Evolutionary conservation across 2,797 vertebrate genomes (phyloP).

Genomic region (Anas flavirostris): DNA sequence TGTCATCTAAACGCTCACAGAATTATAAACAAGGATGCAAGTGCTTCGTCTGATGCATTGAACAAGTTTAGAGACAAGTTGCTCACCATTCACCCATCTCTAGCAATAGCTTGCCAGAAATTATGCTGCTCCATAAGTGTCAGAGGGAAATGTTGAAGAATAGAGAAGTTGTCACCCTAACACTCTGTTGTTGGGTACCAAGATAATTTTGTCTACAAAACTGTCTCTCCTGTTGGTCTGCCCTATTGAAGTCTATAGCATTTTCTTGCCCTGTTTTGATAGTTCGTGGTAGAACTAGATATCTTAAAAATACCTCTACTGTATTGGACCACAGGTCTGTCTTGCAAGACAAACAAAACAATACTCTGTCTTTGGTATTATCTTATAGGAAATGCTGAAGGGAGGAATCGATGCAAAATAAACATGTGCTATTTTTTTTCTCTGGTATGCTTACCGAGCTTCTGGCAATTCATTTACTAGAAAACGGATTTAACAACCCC

Average conservation of each 20-base stretch:
- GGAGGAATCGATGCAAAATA: neutral
- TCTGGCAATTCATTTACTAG: neutral
- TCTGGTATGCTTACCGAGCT: neutral
- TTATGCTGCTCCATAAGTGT: neutral
- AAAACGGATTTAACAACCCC: neutral
- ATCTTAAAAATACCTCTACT: neutral
- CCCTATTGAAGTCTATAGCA: neutral
- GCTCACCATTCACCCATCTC: neutral
- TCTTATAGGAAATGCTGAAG: neutral
- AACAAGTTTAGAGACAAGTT: neutral
- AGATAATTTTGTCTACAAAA: neutral
- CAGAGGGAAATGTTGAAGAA: neutral
- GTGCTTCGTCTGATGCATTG: neutral
- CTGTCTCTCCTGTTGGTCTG: neutral
- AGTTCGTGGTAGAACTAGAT: neutral
- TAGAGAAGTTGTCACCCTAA: neutral
- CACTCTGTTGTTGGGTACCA: neutral
- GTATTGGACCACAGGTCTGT: neutral
- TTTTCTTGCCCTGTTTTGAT: neutral
- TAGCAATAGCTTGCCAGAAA: neutral
- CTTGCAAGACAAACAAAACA: neutral
- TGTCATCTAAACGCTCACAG: neutral
- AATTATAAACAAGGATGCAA: neutral
- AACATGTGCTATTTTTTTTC: neutral
- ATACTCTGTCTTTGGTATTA: neutral